Evolutionary conservation across 2,113 vertebrate species (phyloP), one percentile per base, ranked within the genome.

Genomic region (Alethe diademata): DNA sequence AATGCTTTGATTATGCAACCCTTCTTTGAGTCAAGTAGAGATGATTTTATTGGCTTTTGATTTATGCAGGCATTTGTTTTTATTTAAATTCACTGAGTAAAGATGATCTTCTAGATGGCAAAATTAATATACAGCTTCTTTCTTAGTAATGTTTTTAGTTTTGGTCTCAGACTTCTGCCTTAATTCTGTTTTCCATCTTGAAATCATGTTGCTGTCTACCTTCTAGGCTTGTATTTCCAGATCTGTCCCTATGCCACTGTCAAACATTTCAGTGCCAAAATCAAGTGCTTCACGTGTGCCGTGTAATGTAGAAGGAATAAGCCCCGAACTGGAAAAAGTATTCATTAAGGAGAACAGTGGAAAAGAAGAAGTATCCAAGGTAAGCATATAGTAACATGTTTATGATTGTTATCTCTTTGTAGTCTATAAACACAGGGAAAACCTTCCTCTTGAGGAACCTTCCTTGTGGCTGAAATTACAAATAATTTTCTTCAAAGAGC

Each of bases 231-330:
- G 98, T 95, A 96, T 98, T 96, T 97, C 97, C 86, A 99, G 99
- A 95, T 98, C 98, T 65, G 96, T 98, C 90, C 97, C 99, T 42
- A 97, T 98, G 91, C 98, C 98, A 67, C 91, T 98, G 90, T 98
- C 98, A 86, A 98, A 97, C 78, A 97, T 99, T 97, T 98, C 99
- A 50, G 98, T 98, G 97, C 98, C 99, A 96, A 99, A 99, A 97
- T 98, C 99, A 65, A 84, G 98, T 73, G 97, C 98, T 95, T 98
- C 98, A 94, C 98, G 99, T 96, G 98, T 99, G 91, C 98, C 99
- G 67, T 99, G 98, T 98, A 99, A 98, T 71, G 98, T 99, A 85
- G 99, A 99, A 97, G 99, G 99, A 95, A 99, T 99, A 97, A 99
- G 98, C 96, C 99, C 99, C 1, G 99, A 99, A 97, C 97, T 99